Evolutionary conservation across 23 tunicate species (phyloP).

Genomic region (Corella eumyota): DNA sequence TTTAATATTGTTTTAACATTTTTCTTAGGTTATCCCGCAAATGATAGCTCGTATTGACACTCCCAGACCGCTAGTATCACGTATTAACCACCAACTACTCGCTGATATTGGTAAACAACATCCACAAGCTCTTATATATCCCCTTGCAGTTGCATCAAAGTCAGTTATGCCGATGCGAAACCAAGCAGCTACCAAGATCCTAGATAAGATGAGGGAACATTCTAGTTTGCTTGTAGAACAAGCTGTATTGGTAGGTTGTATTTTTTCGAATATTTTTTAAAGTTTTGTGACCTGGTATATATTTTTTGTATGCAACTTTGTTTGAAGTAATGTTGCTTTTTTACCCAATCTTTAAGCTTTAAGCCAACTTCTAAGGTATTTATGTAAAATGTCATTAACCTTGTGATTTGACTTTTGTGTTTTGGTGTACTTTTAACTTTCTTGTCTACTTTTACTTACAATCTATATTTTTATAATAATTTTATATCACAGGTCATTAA

Average conservation of each 20-base stretch:
- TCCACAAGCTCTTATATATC: constrained; percentile 90
- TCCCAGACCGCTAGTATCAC: constrained; percentile 48
- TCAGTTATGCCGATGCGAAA: constrained; percentile 46
- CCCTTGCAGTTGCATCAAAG: constrained; percentile 90
- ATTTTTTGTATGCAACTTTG: no score
- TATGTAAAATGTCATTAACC: no score
- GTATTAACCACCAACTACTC: constrained; percentile 54
- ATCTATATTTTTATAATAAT: no score
- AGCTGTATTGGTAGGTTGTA: constrained; percentile 65
- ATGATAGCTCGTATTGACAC: constrained; percentile 87
- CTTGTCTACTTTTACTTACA: no score
- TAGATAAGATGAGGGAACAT: constrained; percentile 81
- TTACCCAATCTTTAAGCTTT: no score
- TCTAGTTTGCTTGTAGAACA: constrained; percentile 73
- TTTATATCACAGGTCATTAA: no score
- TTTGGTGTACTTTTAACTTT: no score
- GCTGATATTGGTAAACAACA: constrained; percentile 78
- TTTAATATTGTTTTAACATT: no score
- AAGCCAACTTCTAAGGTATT: no score
- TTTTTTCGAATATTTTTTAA: background rate
- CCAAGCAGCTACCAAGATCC: constrained; percentile 72
- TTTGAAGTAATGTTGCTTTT: no score
- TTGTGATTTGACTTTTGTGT: no score
- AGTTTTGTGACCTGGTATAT: no score
- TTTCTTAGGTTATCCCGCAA: constrained; percentile 77